These are phyloP conservation scores for Enteromius mattozi DNA, from an alignment of 2,797 vertebrate genomes.

Conservation along the genomic window DNA sequence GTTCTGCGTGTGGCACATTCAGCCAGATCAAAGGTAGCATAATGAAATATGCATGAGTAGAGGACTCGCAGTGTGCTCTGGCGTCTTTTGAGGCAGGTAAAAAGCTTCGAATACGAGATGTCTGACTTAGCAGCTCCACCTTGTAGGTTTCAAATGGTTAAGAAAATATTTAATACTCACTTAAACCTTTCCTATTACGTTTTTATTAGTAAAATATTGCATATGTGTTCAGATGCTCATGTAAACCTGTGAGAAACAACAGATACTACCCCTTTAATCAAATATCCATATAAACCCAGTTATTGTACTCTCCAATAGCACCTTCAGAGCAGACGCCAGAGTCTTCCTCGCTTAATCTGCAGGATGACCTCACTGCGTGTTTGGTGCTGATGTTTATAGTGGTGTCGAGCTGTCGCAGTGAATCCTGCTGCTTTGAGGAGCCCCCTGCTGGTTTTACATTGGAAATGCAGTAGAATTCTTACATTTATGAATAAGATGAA, in stretches of 20 bases:
- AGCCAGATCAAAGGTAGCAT: conserved; percentile 54
- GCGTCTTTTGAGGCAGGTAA: conserved; percentile 15
- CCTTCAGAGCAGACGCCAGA: conserved; percentile 4
- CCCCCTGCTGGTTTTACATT: conserved; percentile 42
- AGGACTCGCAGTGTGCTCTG: conserved; percentile 4
- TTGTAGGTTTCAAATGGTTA: background rate
- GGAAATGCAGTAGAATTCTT: conserved; percentile 6
- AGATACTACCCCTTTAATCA: background rate
- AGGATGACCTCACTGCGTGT: conserved; percentile 45
- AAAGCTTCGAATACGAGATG: background rate
- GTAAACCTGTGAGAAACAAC: background rate
- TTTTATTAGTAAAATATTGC: background rate
- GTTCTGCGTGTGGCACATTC: conserved; percentile 22
- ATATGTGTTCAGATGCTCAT: background rate
- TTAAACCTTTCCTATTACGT: background rate
- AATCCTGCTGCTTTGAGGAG: conserved; percentile 32
- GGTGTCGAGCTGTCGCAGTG: conserved; percentile 41
- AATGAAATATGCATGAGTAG: conserved; percentile 51
- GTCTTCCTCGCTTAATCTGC: conserved; percentile 26
- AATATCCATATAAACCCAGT: background rate
- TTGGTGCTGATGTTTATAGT: conserved; percentile 31
- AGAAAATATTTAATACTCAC: background rate
- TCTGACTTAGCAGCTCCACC: background rate
- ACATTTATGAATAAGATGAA: background rate
- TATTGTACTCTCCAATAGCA: background rate